A percentile compares a stretch with the other conserved stretches of the same genome.
Evolutionary conservation across 92 coral and sea anemone genomes (phyloP).

Genomic region (Phenganax marumi): DNA sequence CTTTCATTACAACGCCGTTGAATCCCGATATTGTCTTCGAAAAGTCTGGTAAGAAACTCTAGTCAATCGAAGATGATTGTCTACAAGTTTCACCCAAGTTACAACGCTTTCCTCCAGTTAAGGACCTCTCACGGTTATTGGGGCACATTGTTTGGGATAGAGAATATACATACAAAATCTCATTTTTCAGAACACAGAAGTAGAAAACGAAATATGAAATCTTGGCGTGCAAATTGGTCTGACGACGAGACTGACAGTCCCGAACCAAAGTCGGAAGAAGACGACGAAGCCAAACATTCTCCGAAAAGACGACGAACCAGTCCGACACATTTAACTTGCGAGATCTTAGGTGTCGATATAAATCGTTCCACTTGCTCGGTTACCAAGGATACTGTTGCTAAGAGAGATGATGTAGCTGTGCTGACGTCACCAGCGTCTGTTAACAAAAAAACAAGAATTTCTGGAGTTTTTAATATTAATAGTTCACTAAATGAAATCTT

Average conservation of each 20-base stretch:
- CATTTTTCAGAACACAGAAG: conserved; percentile 17
- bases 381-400: not conserved
- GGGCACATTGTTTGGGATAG: not conserved
- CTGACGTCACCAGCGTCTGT: conserved; percentile 4
- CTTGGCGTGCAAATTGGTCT: conserved; percentile 39
- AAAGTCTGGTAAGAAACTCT: conserved; percentile 15
- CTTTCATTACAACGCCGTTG: conserved; percentile 30
- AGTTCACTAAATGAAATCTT: not conserved
- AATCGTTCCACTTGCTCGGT: not conserved
- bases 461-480: not conserved
- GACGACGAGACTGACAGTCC: conserved; percentile 27
- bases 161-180: not conserved
- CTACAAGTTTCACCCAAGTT: not conserved
- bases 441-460: conserved; percentile 2
- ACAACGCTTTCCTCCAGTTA: not conserved
- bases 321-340: conserved; percentile 80
- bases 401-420: not conserved
- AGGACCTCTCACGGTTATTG: not conserved
- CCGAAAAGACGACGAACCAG: conserved; percentile 69
- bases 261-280: conserved; percentile 46
- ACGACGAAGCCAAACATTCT: conserved; percentile 56
- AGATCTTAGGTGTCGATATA: conserved; percentile 33
- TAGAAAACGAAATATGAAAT: conserved; percentile 25
- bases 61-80: not conserved
- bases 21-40: conserved; percentile 27